Percentiles rank a stretch among this genome's conserved stretches.
Conservation (phyloP, 2,888 invertebrate species). For the Peribatodes rhomboidaria region DNA sequence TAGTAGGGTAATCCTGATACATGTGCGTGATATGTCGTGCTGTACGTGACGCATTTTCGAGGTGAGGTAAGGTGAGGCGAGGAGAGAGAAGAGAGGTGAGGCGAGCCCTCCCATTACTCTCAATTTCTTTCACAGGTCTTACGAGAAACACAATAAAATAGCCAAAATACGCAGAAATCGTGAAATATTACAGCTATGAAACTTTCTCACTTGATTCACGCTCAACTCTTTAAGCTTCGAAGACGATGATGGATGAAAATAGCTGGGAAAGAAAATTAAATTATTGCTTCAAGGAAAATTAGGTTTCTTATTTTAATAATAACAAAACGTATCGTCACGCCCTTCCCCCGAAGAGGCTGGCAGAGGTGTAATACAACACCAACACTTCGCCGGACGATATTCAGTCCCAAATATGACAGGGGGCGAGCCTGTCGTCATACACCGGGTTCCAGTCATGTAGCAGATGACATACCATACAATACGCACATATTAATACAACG, state of each 20-base stretch:
- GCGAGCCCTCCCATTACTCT: conserved; percentile 30
- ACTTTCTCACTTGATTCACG: conserved; percentile 16
- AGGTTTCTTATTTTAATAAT: neutral
- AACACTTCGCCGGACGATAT: no score
- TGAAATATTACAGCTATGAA: conserved; percentile 27
- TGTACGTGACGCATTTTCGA: conserved; percentile 29
- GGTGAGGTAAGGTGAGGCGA: conserved; percentile 23
- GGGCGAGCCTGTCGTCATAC: no score
- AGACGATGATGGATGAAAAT: conserved; percentile 20
- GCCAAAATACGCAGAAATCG: conserved; percentile 21
- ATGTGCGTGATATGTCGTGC: conserved; percentile 32
- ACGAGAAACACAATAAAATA: conserved; percentile 31
- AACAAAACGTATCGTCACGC: no score
- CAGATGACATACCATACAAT: no score
- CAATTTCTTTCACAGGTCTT: conserved; percentile 28
- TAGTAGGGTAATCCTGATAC: conserved; percentile 35
- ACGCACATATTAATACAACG: no score
- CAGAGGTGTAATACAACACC: no score
- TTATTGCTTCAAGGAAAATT: conserved; percentile 11
- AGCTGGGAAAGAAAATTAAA: conserved; percentile 6
- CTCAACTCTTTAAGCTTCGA: conserved; percentile 11
- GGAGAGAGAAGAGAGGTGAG: conserved; percentile 16
- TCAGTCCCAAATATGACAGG: no score
- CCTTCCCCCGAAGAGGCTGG: no score
- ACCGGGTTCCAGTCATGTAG: no score